Percentiles rank a stretch among this genome's conserved stretches.
Conservation (phyloP, 2,888 invertebrate genomes). For the Drosophila paramelanica region DNA sequence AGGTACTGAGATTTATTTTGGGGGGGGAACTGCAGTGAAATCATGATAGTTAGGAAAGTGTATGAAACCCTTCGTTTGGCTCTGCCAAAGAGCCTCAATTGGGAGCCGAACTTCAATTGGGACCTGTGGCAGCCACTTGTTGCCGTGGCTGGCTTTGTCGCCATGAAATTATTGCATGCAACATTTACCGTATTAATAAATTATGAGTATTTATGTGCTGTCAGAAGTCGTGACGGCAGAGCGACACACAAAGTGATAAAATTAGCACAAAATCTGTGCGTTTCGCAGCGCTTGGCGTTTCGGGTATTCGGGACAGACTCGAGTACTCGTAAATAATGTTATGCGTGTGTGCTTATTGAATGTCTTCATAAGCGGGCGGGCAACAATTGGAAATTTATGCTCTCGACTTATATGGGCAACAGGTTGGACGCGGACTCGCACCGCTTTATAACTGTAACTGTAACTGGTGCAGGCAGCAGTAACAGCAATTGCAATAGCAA, state of each 20-base stretch:
- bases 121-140: conserved; percentile 34
- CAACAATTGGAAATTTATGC: conserved; percentile 80
- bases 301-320: conserved; percentile 44
- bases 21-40: too few species aligned
- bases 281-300: conserved; percentile 56
- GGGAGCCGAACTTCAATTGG: conserved; percentile 46
- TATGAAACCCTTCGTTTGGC: conserved; percentile 20
- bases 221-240: conserved; percentile 83
- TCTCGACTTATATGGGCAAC: conserved; percentile 70
- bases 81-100: conserved; percentile 9
- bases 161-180: conserved; percentile 81
- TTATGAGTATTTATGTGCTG: conserved; percentile 85
- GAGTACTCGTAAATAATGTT: conserved; percentile 56
- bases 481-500: conserved; percentile 20
- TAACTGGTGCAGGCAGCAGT: conserved; percentile 53
- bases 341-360: conserved; percentile 71
- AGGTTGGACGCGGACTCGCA: conserved; percentile 45
- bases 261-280: conserved; percentile 84
- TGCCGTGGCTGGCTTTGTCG: conserved; percentile 62
- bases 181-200: conserved; percentile 83
- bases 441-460: conserved; percentile 67
- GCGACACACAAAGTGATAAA: conserved; percentile 85
- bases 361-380: conserved; percentile 79
- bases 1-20: background rate
- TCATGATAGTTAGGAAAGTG: conserved; percentile 15